Percentiles rank a stretch among this genome's conserved stretches.
phyloP scores from a whole-genome alignment of 2,888 invertebrate genomes.

The Zygothrica quintamaculata region DNA sequence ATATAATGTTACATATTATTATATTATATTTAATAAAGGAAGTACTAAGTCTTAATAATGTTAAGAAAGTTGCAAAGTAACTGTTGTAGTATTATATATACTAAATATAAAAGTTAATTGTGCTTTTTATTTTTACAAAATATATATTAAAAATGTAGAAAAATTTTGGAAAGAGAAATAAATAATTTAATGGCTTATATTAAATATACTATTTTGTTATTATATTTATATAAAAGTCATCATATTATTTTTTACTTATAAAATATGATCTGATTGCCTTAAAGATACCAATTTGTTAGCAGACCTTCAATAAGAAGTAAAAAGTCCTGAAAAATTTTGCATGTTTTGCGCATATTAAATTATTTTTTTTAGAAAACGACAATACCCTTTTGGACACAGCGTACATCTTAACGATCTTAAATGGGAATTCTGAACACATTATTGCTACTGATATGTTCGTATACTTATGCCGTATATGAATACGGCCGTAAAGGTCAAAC shows the following conservation, averaged over 20 bases:
- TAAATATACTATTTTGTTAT: neutral
- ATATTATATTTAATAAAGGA: neutral
- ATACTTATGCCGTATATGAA: slow-evolving; percentile 29
- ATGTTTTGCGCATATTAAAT: slow-evolving; percentile 58
- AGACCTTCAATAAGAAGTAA: neutral
- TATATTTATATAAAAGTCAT: neutral
- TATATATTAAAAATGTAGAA: too few species aligned
- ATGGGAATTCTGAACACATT: slow-evolving; percentile 69
- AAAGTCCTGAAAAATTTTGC: slow-evolving; percentile 43
- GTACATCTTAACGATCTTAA: slow-evolving; percentile 60
- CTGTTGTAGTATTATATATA: too few species aligned
- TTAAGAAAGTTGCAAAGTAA: too few species aligned
- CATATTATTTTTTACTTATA: neutral
- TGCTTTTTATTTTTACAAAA: too few species aligned
- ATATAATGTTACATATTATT: slow-evolving; percentile 1
- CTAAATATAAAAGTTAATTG: too few species aligned
- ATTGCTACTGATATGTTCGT: slow-evolving; percentile 9
- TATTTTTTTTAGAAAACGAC: slow-evolving; percentile 48
- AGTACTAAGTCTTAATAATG: too few species aligned
- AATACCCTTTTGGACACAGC: slow-evolving; percentile 46
- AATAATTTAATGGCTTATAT: too few species aligned
- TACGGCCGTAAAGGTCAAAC: slow-evolving; percentile 54
- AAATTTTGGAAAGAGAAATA: too few species aligned
- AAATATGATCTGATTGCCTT: neutral
- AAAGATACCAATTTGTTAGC: neutral